Conservation (phyloP, 2,797 vertebrate species). For the Sebastes cheni region DNA sequence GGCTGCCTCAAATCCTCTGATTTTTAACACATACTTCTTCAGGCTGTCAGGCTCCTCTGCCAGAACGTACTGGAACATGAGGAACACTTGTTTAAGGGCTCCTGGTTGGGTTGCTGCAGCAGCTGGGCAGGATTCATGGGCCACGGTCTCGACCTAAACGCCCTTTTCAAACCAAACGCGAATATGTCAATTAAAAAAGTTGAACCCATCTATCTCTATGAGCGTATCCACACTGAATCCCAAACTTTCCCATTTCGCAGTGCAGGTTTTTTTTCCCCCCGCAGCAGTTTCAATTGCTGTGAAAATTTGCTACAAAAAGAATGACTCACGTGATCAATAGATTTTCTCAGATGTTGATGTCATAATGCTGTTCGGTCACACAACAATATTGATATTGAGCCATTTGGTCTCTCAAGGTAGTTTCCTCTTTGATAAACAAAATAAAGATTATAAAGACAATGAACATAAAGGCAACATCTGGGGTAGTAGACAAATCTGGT, state of each 20-base stretch:
- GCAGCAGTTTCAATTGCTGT: not conserved
- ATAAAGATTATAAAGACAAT: no score
- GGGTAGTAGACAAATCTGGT: no score
- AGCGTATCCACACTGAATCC: not conserved
- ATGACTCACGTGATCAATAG: not conserved
- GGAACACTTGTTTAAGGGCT: not conserved
- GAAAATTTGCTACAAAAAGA: not conserved
- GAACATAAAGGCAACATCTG: no score
- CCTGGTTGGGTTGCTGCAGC: slow-evolving; percentile 5
- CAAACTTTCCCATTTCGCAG: not conserved
- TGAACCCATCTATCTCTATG: not conserved
- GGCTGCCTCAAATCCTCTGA: not conserved
- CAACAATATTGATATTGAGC: not conserved
- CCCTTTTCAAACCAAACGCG: not conserved
- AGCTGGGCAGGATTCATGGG: not conserved
- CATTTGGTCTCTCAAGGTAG: not conserved
- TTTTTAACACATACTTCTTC: slow-evolving; percentile 14
- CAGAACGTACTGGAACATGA: slow-evolving; percentile 4
- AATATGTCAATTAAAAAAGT: not conserved
- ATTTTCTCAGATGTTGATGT: not conserved
- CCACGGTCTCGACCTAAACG: not conserved
- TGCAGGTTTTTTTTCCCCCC: not conserved
- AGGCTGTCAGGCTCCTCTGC: not conserved
- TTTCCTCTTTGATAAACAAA: no score
- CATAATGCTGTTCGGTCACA: not conserved